Evolutionary conservation across 2,888 invertebrate genomes (phyloP).

Genomic region (Bedellia somnulentella): DNA sequence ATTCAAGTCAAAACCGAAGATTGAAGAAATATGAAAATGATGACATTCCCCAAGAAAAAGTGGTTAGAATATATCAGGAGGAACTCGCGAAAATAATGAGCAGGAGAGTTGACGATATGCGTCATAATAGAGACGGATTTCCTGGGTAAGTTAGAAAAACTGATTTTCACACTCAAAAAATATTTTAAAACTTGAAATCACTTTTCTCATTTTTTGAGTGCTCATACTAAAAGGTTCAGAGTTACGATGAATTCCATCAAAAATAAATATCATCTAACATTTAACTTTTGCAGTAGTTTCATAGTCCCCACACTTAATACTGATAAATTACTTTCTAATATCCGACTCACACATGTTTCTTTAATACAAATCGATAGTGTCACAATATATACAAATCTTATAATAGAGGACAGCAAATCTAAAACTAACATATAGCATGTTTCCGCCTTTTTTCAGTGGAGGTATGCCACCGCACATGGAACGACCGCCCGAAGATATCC

Average conservation of each 20-base stretch:
- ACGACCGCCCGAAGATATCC: constrained; percentile 77
- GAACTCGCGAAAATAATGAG: constrained; percentile 93
- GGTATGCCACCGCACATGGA: constrained; percentile 65
- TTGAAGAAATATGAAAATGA: constrained; percentile 88
- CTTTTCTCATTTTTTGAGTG: too few relatives aligned
- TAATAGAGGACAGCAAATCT: constrained; percentile 52
- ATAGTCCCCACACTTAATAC: too few relatives aligned
- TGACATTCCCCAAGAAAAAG: constrained; percentile 95
- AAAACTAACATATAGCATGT: constrained; percentile 70
- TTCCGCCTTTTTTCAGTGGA: constrained; percentile 84
- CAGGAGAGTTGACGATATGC: constrained; percentile 71
- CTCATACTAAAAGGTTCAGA: too few relatives aligned
- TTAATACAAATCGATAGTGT: too few relatives aligned
- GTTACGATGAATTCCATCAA: too few relatives aligned
- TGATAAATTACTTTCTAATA: too few relatives aligned
- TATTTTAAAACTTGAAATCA: too few relatives aligned
- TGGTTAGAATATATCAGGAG: constrained; percentile 92
- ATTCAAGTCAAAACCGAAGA: constrained; percentile 71
- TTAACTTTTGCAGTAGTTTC: too few relatives aligned
- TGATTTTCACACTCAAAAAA: too few relatives aligned
- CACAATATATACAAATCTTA: too few relatives aligned
- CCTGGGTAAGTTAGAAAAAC: constrained; percentile 72
- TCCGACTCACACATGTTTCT: too few relatives aligned
- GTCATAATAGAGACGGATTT: constrained; percentile 76
- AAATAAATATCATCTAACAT: too few relatives aligned